Evolutionary conservation across 2,888 invertebrate genomes (phyloP), one percentile per base, ranked within the genome.

Genomic region (Gonocerus acuteangulatus): DNA sequence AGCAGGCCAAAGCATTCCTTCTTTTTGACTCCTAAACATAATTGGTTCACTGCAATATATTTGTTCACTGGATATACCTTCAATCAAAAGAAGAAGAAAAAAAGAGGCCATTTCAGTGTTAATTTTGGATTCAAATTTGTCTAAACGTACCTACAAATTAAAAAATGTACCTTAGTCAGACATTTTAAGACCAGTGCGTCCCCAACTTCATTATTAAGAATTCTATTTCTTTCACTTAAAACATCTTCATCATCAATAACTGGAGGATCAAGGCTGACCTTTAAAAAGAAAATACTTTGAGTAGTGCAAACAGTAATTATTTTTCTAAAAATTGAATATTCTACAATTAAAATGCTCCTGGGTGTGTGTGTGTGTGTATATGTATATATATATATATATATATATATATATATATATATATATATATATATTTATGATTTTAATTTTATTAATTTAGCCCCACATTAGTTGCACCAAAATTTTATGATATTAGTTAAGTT

Each of bases 1-100:
- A 91, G 75, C 42, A 91, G 74, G 1, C 90, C 90, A 70, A 91
- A 91, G 70, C 89, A 89, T 74, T 90, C 90, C 9, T 81, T 81
- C 62, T 83, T 78, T 57, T 81, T 81, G 0, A 89, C 82, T 48
- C 83, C 86, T 71, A 82, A 72, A 71, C 73, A 78, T 39, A 82
- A 67, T 39, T 74, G 72, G 66, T 80, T 76, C 1, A 82, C 81
- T 4, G 81, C 80, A 42, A 77, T 68, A 11, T 66, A 49, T 13
- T 66, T 68, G n/a, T 68, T 68, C 13, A 44, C 39, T 7, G 60
- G 51, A 34, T 65, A 65, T 22, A 65, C 57, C 62, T 63, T 48
- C 2, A 49, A 2, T 11, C 18, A 36, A 60, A 23, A 36, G 11
- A 9, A 34, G 16, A 9, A 7, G n/a, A 6, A 27, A 6, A 42